Base-by-base conservation (phyloP, 1,140 invertebrate genomes). In the Ganaspis sp. region DNA sequence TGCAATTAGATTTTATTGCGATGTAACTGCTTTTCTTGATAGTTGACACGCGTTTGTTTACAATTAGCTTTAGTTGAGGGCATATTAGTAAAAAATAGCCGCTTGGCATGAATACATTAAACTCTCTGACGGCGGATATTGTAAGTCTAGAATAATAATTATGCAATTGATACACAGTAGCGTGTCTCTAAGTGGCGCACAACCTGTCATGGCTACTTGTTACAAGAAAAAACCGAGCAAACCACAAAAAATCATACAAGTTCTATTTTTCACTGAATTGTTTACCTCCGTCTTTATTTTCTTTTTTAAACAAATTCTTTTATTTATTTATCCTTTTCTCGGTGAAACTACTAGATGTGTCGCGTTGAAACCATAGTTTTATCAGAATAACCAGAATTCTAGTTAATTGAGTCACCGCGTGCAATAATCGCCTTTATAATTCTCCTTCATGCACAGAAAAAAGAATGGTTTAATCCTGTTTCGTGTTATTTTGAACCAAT, bases 81-180 rank as follows among this genome's bases (percentile, higher is more conserved):
- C 12, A 45, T 4, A 49, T 49, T 49, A 17, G 45, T 49, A 5
- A 49, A 17, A 49, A 49, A 49, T 49, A 17, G 12, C 8, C 2
- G 17, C 45, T 49, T 49, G 45, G 45, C 45, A n/a, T 49, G 45
- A 49, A 49, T 49, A 49, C 45, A 49, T 49, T 49, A 49, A 49
- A 49, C 45, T 49, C 45, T n/a, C 15, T 49, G 45, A 49, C 45
- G 17, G 45, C 45, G 45, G 45, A 49, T 49, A 49, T 49, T 49
- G 45, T 49, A n/a, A 49, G 45, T 49, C 45, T 49, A 49, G 45
- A 49, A 49, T 49, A 49, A 49, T 49, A 49, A 49, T 49, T 49
- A 49, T 49, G 45, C 45, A 49, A 49, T 49, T 49, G 45, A 49
- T 49, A 49, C 45, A n/a, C 45, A 49, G 45, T 49, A 49, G 45